Conservation (phyloP, 2,797 vertebrate genomes). For the Labeo calbasu region DNA sequence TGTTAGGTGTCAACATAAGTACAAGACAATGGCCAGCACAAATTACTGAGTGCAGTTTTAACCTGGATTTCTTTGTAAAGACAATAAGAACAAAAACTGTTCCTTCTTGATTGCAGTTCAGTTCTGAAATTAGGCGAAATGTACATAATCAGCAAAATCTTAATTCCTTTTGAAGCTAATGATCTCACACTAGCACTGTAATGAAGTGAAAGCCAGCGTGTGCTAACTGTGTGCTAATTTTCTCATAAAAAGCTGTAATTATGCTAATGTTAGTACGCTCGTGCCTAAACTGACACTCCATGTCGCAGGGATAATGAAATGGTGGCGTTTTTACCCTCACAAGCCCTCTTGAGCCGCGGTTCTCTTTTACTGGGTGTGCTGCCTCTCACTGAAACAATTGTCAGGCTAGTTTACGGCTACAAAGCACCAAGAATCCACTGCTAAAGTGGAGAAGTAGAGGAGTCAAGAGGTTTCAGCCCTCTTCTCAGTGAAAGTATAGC, state of each 20-base stretch:
- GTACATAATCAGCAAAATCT: conserved; percentile 3
- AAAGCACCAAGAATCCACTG: neutral
- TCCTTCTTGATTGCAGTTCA: conserved; percentile 7
- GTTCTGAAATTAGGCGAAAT: neutral
- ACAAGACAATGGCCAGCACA: neutral
- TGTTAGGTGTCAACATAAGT: neutral
- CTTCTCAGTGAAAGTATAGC: conserved; percentile 29
- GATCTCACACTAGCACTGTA: conserved; percentile 9
- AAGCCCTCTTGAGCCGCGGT: conserved; percentile 25
- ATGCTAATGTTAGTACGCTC: conserved; percentile 32
- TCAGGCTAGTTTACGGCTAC: conserved; percentile 7
- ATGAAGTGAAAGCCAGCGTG: conserved; percentile 28
- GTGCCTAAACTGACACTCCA: conserved; percentile 34
- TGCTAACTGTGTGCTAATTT: conserved; percentile 38
- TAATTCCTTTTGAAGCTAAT: conserved; percentile 22
- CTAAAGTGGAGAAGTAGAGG: conserved; percentile 19
- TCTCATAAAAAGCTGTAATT: conserved; percentile 43
- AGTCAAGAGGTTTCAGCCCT: conserved; percentile 40
- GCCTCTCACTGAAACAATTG: neutral
- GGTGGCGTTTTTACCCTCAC: neutral
- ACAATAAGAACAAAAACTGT: neutral
- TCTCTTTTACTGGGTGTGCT: neutral
- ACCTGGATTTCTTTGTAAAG: neutral
- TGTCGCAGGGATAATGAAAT: conserved; percentile 10
- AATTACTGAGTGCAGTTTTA: neutral